Evolutionary conservation across 2,888 invertebrate genomes (phyloP).

Genomic region (Omphaloscelis lunosa): DNA sequence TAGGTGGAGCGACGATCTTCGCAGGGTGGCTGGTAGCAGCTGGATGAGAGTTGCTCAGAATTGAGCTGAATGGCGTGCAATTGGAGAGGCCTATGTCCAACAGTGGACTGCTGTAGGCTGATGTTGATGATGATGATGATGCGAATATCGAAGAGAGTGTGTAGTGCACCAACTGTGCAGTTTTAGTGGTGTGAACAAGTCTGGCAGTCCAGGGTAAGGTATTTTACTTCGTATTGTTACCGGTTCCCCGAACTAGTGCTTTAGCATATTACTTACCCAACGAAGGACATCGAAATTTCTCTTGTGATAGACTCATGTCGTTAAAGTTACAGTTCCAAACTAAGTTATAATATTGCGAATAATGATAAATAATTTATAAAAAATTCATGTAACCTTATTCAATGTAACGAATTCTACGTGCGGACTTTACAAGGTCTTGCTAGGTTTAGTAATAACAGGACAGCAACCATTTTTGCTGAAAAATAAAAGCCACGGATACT

Average conservation of each 20-base stretch:
- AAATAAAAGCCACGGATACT: conserved; percentile 51
- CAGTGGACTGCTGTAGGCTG: too few species aligned
- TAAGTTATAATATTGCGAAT: background rate
- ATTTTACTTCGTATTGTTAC: background rate
- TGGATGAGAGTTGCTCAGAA: too few species aligned
- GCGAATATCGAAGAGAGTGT: background rate
- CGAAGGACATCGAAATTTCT: background rate
- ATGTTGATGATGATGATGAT: too few species aligned
- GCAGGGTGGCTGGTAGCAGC: too few species aligned
- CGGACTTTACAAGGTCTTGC: background rate
- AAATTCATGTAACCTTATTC: background rate
- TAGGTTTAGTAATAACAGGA: background rate
- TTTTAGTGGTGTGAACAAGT: background rate
- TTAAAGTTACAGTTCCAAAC: background rate
- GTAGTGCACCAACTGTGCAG: background rate
- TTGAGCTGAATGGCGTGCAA: too few species aligned
- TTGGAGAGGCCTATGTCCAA: too few species aligned
- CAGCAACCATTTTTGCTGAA: too few species aligned
- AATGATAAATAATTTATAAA: background rate
- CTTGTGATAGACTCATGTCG: background rate
- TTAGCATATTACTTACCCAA: background rate
- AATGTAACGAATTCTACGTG: background rate
- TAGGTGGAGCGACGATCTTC: too few species aligned
- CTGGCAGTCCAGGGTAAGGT: background rate
- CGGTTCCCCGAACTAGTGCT: background rate